Evolutionary conservation across 1,140 invertebrate species (phyloP), one percentile per base, ranked within the genome.

Genomic region (Pararge aegeria): DNA sequence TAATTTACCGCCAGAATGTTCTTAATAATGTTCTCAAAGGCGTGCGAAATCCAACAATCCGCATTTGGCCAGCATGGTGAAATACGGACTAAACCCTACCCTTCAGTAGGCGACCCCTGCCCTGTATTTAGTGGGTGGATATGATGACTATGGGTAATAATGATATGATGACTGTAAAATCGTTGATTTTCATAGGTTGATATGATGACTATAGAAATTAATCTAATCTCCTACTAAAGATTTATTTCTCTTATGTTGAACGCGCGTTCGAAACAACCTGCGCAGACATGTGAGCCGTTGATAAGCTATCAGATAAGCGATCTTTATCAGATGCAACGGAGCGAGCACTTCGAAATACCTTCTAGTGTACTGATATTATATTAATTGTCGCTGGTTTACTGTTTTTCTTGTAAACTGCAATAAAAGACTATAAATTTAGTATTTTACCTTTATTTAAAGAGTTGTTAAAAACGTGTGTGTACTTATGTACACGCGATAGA

Each of bases 291-390:
- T 16, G 38, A 46, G 20, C 42, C 16, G 19, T 20, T 62, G 60
- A 62, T 62, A 62, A 56, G 34, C 2, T 56, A 62, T 62, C 48
- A 50, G 60, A 62, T 62, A 62, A 62, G 60, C 60, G 60, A 61
- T 61, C 58, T 62, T 51, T 62, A 56, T 62, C 60, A 37, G 54
- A 62, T 62, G 60, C 60, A 52, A 53, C 54, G 60, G 60, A 55
- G 60, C 60, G 60, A 30, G 37, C 30, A 46, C 38, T 62, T 27
- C n/a, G 40, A 61, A 61, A 61, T 61, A 55, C 58, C 51, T 61
- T 37, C 15, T 29, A 49, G n/a, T 27, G 20, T 5, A 29, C 46
- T 56, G 19, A 56, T 55, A 55, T 55, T 56, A 56, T 56, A 37
- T 44, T 49, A 56, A 38, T 56, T 27, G 21, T 49, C 29, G 7